Percentiles rank a stretch among this genome's conserved stretches.
phyloP scores from a whole-genome alignment of 2,888 invertebrate species.

The Calameuta filiformis region DNA sequence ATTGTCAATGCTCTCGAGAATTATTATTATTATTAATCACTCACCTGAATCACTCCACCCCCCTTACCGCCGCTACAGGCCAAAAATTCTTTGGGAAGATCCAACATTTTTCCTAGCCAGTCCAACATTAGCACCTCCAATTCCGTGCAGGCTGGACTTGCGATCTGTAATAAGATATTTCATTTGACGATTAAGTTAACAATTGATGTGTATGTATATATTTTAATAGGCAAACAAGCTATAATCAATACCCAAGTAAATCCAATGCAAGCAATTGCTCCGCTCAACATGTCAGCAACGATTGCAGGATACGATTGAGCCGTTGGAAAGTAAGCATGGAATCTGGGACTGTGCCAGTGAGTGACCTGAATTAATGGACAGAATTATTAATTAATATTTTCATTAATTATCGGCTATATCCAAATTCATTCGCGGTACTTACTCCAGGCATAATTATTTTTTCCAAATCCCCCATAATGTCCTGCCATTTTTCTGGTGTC shows the following conservation, averaged over 20 bases:
- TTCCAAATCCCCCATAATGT: slow-evolving; percentile 89
- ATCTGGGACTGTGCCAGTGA: slow-evolving; percentile 96
- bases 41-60: slow-evolving; percentile 82
- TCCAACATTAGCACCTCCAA: slow-evolving; percentile 95
- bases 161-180: slow-evolving; percentile 72
- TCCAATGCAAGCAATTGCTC: slow-evolving; percentile 95
- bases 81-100: slow-evolving; percentile 86
- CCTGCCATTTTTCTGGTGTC: slow-evolving; percentile 85
- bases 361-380: slow-evolving; percentile 71
- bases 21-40: too few relatives aligned
- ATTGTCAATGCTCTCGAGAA: too few relatives aligned
- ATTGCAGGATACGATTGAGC: slow-evolving; percentile 94
- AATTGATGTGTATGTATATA: too few relatives aligned
- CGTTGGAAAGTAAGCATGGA: slow-evolving; percentile 95
- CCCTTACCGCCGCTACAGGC: slow-evolving; percentile 83
- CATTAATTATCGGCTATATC: not conserved
- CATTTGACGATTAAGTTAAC: too few relatives aligned
- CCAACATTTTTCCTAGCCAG: slow-evolving; percentile 94
- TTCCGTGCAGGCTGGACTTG: slow-evolving; percentile 96
- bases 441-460: slow-evolving; percentile 92
- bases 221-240: too few relatives aligned
- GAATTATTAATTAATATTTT: not conserved
- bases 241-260: slow-evolving; percentile 87
- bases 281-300: slow-evolving; percentile 94
- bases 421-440: slow-evolving; percentile 40